Conservation (phyloP, 2,888 invertebrate genomes). For the Synergus laeviventris region DNA sequence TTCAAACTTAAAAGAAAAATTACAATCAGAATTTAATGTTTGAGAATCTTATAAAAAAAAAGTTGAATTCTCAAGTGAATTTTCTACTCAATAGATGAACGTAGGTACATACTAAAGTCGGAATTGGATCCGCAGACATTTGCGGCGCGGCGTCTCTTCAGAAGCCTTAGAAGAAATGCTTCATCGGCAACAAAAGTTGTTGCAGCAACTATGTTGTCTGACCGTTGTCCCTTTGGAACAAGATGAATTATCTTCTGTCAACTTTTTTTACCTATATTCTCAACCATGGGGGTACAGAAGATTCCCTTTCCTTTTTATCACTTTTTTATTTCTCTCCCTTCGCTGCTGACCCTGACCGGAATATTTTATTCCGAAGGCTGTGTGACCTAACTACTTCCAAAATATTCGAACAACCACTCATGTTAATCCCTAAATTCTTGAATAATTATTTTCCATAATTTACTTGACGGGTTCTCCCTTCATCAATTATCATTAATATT, state of each 20-base stretch:
- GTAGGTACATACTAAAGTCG: constrained; percentile 8
- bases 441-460: not conserved
- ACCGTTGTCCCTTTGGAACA: constrained; percentile 27
- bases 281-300: constrained; percentile 20
- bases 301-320: constrained; percentile 23
- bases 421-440: not conserved
- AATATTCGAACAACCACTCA: not conserved
- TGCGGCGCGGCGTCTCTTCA: constrained; percentile 28
- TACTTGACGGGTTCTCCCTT: no score
- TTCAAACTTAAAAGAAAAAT: not conserved
- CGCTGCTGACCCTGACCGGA: constrained; percentile 9
- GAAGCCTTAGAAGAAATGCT: constrained; percentile 27
- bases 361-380: constrained; percentile 4
- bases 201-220: constrained; percentile 41
- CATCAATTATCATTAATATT: not conserved
- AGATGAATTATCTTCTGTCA: constrained; percentile 44
- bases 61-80: not conserved
- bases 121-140: constrained; percentile 23
- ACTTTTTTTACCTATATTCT: constrained; percentile 40
- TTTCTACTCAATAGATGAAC: constrained; percentile 10
- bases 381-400: not conserved
- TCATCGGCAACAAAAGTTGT: constrained; percentile 13
- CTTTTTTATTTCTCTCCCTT: constrained; percentile 27
- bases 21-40: not conserved
- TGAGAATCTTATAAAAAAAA: not conserved